Conservation (phyloP, 2,113 vertebrate genomes). For the Chionodraco myersi region DNA sequence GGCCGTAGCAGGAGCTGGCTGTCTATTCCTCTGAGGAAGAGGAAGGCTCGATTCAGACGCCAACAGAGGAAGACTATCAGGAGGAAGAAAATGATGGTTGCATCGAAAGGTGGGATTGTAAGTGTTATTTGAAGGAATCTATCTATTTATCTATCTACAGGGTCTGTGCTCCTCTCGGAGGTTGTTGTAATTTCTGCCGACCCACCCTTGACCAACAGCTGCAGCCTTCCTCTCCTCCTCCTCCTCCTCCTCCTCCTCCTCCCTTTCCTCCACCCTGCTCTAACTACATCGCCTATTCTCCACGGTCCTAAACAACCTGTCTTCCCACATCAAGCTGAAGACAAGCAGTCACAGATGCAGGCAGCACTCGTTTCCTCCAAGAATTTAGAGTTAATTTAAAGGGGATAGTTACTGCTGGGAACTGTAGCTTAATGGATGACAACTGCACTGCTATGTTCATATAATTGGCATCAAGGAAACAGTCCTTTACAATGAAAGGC, state of each 20-base stretch:
- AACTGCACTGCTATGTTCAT: background rate
- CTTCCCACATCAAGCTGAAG: slow-evolving; percentile 72
- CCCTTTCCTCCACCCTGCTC: slow-evolving; percentile 44
- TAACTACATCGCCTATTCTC: slow-evolving; percentile 57
- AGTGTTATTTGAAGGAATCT: background rate
- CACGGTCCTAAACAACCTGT: slow-evolving; percentile 74
- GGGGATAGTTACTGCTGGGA: slow-evolving; percentile 15
- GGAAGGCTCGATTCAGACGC: slow-evolving; percentile 54
- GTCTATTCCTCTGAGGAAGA: slow-evolving; percentile 52
- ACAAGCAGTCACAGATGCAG: slow-evolving; percentile 66
- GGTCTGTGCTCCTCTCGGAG: background rate
- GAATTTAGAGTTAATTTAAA: slow-evolving; percentile 25
- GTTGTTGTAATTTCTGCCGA: slow-evolving; percentile 47
- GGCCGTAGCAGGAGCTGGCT: slow-evolving; percentile 31
- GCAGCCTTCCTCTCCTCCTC: slow-evolving; percentile 48
- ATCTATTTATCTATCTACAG: background rate
- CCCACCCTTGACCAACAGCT: slow-evolving; percentile 67
- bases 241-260: slow-evolving; percentile 37
- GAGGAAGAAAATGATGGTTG: slow-evolving; percentile 37
- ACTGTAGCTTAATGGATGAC: slow-evolving; percentile 18
- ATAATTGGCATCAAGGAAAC: too few species aligned
- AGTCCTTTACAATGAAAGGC: too few species aligned
- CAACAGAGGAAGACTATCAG: slow-evolving; percentile 20
- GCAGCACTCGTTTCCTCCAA: slow-evolving; percentile 13
- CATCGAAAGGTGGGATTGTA: background rate